Percentiles rank a stretch among this genome's conserved stretches.
phyloP scores from a whole-genome alignment of 2,113 vertebrate species.

The Varanus komodoensis region DNA sequence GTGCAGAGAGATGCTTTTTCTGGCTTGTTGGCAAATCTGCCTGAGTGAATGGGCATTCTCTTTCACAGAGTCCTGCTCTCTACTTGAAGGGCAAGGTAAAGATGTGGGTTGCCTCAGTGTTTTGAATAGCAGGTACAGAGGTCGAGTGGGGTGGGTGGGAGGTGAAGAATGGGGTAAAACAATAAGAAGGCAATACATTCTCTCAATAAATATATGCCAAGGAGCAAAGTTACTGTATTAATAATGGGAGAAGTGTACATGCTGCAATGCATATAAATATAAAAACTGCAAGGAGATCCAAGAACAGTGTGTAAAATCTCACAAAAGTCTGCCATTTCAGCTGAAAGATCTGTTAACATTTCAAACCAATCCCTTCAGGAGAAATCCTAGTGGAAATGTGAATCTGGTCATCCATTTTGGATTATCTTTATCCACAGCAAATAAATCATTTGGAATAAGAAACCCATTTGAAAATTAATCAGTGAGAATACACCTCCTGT shows the following conservation, averaged over 20 bases:
- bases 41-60: too few relatives aligned
- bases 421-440: conserved; percentile 7
- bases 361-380: neutral
- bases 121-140: too few relatives aligned
- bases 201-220: neutral
- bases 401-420: neutral
- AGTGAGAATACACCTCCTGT: neutral
- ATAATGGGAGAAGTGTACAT: neutral
- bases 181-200: neutral
- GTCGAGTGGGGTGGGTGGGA: neutral
- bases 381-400: neutral
- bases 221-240: neutral
- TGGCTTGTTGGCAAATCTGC: neutral
- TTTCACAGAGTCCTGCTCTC: too few relatives aligned
- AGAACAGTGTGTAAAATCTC: neutral
- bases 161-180: neutral
- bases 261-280: neutral
- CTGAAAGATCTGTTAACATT: neutral
- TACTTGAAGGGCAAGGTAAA: too few relatives aligned
- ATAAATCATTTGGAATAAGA: neutral
- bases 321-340: neutral
- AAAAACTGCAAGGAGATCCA: neutral
- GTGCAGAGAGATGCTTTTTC: neutral
- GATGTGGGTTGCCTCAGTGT: too few relatives aligned
- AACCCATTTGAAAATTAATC: neutral